phyloP scores from a whole-genome alignment of 2,113 vertebrate genomes.

The Apodemus speciosus region DNA sequence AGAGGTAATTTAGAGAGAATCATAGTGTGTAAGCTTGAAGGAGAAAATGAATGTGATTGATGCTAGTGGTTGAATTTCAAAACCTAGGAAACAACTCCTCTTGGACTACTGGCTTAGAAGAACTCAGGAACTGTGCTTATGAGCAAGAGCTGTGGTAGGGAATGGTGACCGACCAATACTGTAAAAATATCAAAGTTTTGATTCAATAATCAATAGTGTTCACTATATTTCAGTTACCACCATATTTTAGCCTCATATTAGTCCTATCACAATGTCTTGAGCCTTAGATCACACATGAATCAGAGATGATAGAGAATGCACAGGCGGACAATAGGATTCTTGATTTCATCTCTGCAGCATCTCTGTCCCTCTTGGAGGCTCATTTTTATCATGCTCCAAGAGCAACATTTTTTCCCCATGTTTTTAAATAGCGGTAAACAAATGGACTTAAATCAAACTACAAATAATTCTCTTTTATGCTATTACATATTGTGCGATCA shows the following conservation, averaged over 20 bases:
- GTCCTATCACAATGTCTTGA: neutral
- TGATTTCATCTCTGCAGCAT: neutral
- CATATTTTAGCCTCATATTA: neutral
- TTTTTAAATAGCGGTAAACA: neutral
- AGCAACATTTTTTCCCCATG: neutral
- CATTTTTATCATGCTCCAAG: neutral
- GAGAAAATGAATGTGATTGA: slow-evolving; percentile 22
- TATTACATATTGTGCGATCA: neutral
- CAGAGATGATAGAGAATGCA: neutral
- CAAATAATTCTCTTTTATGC: neutral
- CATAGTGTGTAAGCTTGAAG: neutral
- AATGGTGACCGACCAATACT: neutral
- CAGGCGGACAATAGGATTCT: neutral
- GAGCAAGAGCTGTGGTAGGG: neutral
- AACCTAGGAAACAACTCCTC: neutral
- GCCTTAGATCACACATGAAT: neutral
- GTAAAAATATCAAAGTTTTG: neutral
- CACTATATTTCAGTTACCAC: neutral
- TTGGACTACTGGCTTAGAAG: slow-evolving; percentile 1
- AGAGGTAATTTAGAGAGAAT: slow-evolving; percentile 11
- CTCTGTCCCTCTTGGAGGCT: neutral
- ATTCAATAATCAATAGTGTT: neutral
- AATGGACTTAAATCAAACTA: neutral
- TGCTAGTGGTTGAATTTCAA: slow-evolving; percentile 17
- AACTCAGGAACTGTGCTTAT: neutral